Evolutionary conservation across 2,888 invertebrate species (phyloP).

Genomic region (Piscicola geometra): DNA sequence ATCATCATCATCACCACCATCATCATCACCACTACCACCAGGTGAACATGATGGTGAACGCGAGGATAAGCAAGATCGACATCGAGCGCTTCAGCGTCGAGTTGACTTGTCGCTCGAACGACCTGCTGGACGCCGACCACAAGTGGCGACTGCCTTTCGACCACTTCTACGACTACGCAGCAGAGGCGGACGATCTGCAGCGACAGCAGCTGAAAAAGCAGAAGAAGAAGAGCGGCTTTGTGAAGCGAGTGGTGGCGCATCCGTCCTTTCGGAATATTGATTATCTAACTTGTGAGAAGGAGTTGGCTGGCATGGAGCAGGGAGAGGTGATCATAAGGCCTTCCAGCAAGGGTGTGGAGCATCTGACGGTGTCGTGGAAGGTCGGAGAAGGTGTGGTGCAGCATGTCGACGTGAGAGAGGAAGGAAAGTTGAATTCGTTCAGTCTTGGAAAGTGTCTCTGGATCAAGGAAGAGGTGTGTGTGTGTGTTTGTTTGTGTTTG

Average conservation of each 20-base stretch:
- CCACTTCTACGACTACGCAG: conserved; percentile 75
- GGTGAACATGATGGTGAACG: conserved; percentile 59
- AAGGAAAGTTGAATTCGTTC: conserved; percentile 92
- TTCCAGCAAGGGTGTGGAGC: conserved; percentile 91
- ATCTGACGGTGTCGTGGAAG: conserved; percentile 97
- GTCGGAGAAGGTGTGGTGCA: conserved; percentile 88
- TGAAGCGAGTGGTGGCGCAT: conserved; percentile 90
- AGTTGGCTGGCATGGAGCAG: conserved; percentile 86
- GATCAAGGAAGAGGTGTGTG: conserved; percentile 65
- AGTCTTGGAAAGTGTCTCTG: conserved; percentile 80
- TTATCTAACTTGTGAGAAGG: conserved; percentile 77
- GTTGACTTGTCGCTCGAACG: conserved; percentile 86
- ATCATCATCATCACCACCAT: not conserved
- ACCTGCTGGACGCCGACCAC: conserved; percentile 80
- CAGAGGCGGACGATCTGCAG: conserved; percentile 68
- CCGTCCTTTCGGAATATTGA: conserved; percentile 95
- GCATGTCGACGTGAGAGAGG: conserved; percentile 91
- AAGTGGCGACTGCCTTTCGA: conserved; percentile 77
- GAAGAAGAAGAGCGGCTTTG: conserved; percentile 56
- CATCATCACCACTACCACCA: too few species aligned
- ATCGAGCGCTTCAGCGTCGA: conserved; percentile 79
- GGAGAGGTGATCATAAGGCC: conserved; percentile 94
- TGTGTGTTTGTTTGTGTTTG: not conserved
- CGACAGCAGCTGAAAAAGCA: conserved; percentile 68
- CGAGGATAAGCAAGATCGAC: conserved; percentile 88